Base-by-base conservation (phyloP, 2,888 invertebrate genomes). In the Sussaba pulchella region DNA sequence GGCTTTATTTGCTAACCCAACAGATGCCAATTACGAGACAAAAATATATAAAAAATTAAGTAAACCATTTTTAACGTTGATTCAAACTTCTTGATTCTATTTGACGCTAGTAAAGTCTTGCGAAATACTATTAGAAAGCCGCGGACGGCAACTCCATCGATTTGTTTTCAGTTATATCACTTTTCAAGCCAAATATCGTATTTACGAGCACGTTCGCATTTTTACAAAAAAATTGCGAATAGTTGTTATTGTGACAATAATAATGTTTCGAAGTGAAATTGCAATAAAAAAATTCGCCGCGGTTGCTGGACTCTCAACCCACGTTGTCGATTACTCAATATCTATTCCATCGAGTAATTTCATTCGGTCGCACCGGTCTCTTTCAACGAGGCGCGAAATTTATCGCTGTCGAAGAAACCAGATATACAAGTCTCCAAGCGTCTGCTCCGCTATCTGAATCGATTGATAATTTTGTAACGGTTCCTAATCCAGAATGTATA, bases 361-460 rank as follows among this genome's bases (percentile, higher is more conserved):
- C 5, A 66, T 21, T 70, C 36, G 59, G 21, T 52, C 45, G 19
- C 59, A 47, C 31, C 12, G 63, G 61, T 59, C 9, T 41, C 61
- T 66, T 57, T 70, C 78, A 77, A 77, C 67, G 76, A 80, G 80
- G 66, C 80, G 80, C 66, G 76, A 80, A 54, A 76, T 80, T 73
- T 54, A 50, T 36, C 24, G 43, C 17, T 59, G 14, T 10, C 17
- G 52, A 4, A 31, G 54, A 57, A 74, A 71, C 24, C 24, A 26
- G 5, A 8, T 24, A 36, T 2, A 57, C 6, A 9, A 14, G 24
- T 43, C 54, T 12, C 19, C 31, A 26, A 50, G n/a, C 17, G 21
- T 57, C 45, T 39, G 36, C 39, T 47, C 21, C 17, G 24, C 17
- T 45, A 39, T 41, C 52, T 63, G 19, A 61, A 43, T 26, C 61